Base-by-base conservation (phyloP, 2,797 vertebrate genomes). In the Fratercula arctica region DNA sequence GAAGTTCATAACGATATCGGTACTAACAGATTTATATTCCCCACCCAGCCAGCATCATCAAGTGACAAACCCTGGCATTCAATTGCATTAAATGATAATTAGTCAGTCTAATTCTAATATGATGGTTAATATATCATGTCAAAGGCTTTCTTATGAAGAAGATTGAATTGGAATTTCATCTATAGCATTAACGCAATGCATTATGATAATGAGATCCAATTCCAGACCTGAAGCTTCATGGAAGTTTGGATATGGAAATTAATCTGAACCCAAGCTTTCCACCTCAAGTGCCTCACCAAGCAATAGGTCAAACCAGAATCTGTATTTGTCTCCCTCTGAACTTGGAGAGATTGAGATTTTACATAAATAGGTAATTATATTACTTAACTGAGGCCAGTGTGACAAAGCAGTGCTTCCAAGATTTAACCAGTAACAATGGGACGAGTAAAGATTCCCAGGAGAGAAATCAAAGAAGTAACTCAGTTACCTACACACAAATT, bases 61-160 rank as follows among this genome's bases (percentile, higher is more conserved):
- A 93, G 94, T 79, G 87, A 53, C 39, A 82, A 94, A 87, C 50
- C 72, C 75, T 74, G 87, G 60, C 7, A 46, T 57, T 70, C 43
- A 87, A 51, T 93, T 86, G 82, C 37, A 75, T 92, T 96, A 94
- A 94, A 91, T 68, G 51, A 56, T 70, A 63, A 90, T 91, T 93
- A 96, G 85, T 74, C 37, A 85, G 68, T 66, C 95, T 77, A 24
- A 28, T 79, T 94, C 53, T 82, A 94, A 78, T 78, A 74, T 73
- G 90, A 59, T 68, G 45, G 76, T 76, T 95, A 80, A 92, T 92
- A 95, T 48, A 92, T 96, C 84, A 96, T 75, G 64, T 67, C 79
- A 76, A 61, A 76, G 48, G 61, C 29, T 83, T 88, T 87, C 77
- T 78, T 19, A 61, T 14, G n/a, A 54, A 78, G 78, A 53, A 89